Base-by-base conservation (phyloP, 2,888 invertebrate genomes). In the Furcula furcula region DNA sequence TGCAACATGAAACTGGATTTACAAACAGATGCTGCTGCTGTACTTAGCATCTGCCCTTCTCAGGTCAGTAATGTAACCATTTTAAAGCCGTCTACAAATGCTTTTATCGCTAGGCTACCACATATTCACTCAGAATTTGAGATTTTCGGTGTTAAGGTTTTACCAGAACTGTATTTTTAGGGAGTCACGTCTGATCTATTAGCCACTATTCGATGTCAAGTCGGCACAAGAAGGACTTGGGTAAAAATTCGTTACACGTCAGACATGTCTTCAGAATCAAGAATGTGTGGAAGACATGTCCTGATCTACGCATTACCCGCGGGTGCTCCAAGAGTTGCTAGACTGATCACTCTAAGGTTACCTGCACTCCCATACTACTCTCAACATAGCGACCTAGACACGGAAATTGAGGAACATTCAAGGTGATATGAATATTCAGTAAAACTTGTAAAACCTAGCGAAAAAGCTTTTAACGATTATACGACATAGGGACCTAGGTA, bases 151-250 rank as follows among this genome's bases (percentile, higher is more conserved):
- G 19, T 19, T 2, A 19, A 6, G 10, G 7, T 5, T 1, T 7
- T 5, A 5, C 13, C 2, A 13, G 13, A 13, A 1, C 7, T 16
- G 5, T 12, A 9, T 13, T 23, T n/a, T 7, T 5, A 30, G 84
- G 74, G 62, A 25, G 46, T 47, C 3, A 49, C 46, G 26, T 30
- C 61, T 9, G 84, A 85, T 41, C 58, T 83, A 13, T 55, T 97
- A 45, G 97, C 96, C 6, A 97, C 97, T 1, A 97, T 97, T 66
- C 91, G 97, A 41, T 98, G 98, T 73, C 98, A 98, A 88, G 94
- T 97, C 22, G 97, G 97, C 57, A 97, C 97, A 0, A 96, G 96
- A 48, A 90, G 97, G 27, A 86, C 98, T 39, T 97, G 98, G 88
- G 90, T 98, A 46, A 93, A 94, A 74, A 91, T 98, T 51, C 91